phyloP scores from a whole-genome alignment of 2,113 vertebrate species.

The Oncorhynchus kisutch region DNA sequence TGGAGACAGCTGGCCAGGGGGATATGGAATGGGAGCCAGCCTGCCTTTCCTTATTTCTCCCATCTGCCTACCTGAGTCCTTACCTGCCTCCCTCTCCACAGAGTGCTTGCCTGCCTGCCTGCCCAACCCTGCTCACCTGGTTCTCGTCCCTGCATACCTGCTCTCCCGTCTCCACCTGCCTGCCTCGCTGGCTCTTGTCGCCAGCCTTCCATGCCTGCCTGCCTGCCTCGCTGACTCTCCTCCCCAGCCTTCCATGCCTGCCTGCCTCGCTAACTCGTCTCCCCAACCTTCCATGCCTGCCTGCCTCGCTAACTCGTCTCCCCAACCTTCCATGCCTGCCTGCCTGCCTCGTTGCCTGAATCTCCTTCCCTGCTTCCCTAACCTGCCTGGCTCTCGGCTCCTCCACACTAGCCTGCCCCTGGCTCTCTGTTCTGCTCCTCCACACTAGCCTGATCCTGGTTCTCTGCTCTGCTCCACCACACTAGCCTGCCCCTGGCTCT shows the following conservation, averaged over 20 bases:
- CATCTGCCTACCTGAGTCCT: not conserved
- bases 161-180: not conserved
- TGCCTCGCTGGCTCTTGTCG: not conserved
- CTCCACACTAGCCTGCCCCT: no score
- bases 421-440: no score
- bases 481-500: not conserved
- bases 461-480: slow-evolving; percentile 57
- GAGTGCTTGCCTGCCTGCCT: not conserved
- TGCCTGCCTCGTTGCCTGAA: not conserved
- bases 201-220: not conserved
- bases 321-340: not conserved
- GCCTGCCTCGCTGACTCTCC: not conserved
- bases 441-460: slow-evolving; percentile 37
- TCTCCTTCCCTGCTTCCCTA: not conserved
- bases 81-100: not conserved
- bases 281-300: not conserved
- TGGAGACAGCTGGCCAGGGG: not conserved
- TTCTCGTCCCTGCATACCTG: not conserved
- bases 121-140: not conserved
- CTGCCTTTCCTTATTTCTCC: not conserved
- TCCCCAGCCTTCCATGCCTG: not conserved
- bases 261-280: not conserved
- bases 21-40: not conserved
- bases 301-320: not conserved
- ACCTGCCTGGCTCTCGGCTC: not conserved